A percentile compares a stretch with the other conserved stretches of the same genome.
phyloP scores from a whole-genome alignment of 2,888 invertebrate species.

The Corbicula japonica region DNA sequence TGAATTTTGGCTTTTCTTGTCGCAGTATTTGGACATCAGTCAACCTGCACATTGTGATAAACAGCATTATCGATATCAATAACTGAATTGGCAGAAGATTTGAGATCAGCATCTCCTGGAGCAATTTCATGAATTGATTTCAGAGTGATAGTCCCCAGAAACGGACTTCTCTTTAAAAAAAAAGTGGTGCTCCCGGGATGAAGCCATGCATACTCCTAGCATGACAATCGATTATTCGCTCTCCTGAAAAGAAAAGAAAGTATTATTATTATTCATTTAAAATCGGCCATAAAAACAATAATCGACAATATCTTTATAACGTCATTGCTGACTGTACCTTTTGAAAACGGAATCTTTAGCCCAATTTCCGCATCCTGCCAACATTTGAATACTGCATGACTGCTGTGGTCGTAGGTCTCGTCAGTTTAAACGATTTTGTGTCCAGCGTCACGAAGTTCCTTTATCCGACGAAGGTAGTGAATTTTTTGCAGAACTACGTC shows the following conservation, averaged over 20 bases:
- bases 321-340: neutral
- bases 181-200: neutral
- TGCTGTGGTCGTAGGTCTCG: constrained; percentile 14
- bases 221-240: constrained; percentile 24
- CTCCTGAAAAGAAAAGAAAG: neutral
- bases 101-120: constrained; percentile 17
- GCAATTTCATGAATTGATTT: constrained; percentile 22
- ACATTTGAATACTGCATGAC: constrained; percentile 8
- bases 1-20: constrained; percentile 18
- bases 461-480: neutral
- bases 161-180: constrained; percentile 2
- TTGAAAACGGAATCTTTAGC: constrained; percentile 9
- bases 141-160: constrained; percentile 15
- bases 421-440: neutral
- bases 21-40: constrained; percentile 15
- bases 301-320: neutral
- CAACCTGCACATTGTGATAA: constrained; percentile 19
- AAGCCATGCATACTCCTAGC: constrained; percentile 18
- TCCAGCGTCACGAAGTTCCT: neutral
- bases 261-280: neutral
- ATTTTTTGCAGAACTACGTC: neutral
- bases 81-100: constrained; percentile 10
- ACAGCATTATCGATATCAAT: constrained; percentile 18
- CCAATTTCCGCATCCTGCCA: neutral
- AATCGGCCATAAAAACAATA: neutral